A percentile compares a stretch with the other conserved stretches of the same genome.
phyloP scores from a whole-genome alignment of 1,140 invertebrate genomes.

The Diuraphis noxia region DNA sequence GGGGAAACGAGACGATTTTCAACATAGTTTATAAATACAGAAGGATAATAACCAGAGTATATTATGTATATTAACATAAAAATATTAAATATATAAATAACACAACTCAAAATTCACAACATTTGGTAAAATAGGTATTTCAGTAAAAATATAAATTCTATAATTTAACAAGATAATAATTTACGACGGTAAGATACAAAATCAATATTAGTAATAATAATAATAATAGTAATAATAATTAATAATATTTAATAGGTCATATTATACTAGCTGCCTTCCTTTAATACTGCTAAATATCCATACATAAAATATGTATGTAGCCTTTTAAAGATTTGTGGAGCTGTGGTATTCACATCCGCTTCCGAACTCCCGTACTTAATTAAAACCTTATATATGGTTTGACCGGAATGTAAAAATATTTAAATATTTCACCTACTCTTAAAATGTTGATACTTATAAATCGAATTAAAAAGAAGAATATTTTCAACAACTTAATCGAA shows the following conservation, averaged over 20 bases:
- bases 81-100: slow-evolving; percentile 14
- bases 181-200: neutral
- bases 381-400: neutral
- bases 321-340: neutral
- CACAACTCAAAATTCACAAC: slow-evolving; percentile 36
- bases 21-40: neutral
- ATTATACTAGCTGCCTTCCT: neutral
- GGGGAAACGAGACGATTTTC: neutral
- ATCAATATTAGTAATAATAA: slow-evolving; percentile 6
- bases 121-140: slow-evolving; percentile 34
- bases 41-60: neutral
- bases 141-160: slow-evolving; percentile 43
- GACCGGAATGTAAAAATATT: slow-evolving; percentile 23
- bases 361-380: neutral
- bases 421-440: neutral
- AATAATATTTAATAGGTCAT: neutral
- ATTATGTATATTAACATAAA: neutral
- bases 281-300: neutral
- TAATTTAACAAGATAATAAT: slow-evolving; percentile 29
- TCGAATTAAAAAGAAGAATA: neutral
- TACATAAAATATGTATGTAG: neutral
- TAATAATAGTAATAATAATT: neutral
- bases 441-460: too few relatives aligned
- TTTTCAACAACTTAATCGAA: neutral
- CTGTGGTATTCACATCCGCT: neutral